These are phyloP conservation scores for Butastur rufipennis DNA, from an alignment of 2,113 vertebrate species.

Conservation along the genomic window DNA sequence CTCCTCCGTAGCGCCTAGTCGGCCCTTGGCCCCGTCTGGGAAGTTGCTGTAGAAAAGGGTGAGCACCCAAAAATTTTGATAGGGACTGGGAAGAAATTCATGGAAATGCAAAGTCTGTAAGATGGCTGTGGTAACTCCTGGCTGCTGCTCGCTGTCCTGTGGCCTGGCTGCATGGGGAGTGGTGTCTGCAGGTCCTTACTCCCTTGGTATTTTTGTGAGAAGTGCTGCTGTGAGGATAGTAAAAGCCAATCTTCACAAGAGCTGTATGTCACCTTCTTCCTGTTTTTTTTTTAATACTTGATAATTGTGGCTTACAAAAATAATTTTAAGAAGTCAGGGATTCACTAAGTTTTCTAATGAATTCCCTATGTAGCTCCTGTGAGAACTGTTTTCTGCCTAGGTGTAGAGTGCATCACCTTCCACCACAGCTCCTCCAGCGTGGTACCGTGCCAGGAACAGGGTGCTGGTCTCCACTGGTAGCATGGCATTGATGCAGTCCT, in stretches of 20 bases:
- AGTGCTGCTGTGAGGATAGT: rapidly evolving
- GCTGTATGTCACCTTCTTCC: neutral
- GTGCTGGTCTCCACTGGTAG: rapidly evolving
- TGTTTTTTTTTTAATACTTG: neutral
- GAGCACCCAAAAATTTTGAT: rapidly evolving
- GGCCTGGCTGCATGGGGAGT: too few relatives aligned
- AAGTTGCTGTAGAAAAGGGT: neutral
- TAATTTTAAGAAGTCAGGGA: neutral
- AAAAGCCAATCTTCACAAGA: neutral
- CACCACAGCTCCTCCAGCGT: rapidly evolving
- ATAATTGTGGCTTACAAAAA: neutral
- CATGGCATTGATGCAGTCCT: rapidly evolving
- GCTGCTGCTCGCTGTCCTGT: neutral
- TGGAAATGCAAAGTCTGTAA: neutral
- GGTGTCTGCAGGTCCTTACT: rapidly evolving
- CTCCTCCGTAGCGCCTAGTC: too few relatives aligned
- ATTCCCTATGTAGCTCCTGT: neutral
- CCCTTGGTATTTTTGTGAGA: rapidly evolving
- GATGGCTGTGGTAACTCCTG: neutral
- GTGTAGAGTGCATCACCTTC: rapidly evolving
- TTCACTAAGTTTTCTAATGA: neutral
- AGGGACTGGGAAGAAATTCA: neutral
- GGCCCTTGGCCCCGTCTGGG: neutral
- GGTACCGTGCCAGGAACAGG: rapidly evolving
- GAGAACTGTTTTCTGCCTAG: too few relatives aligned